Evolutionary conservation across 1,140 invertebrate genomes (phyloP).

Genomic region (Halotydeus destructor): DNA sequence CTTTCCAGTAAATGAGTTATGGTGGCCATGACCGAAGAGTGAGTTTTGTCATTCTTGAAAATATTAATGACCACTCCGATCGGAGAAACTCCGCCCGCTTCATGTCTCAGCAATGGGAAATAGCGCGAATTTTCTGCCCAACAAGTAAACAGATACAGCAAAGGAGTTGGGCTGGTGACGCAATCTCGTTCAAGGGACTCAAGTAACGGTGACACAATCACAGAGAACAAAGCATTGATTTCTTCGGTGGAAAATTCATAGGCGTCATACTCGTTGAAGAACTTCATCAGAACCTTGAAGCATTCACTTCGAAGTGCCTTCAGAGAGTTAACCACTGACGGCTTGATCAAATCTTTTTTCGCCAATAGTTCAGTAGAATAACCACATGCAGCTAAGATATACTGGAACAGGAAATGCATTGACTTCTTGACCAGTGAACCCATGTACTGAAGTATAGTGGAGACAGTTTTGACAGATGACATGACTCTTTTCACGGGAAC

Average conservation of each 20-base stretch:
- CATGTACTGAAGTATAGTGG: conserved; percentile 60
- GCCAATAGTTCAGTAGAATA: conserved; percentile 36
- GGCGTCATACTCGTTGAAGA: conserved; percentile 55
- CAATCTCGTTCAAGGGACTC: conserved; percentile 46
- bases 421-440: conserved; percentile 46
- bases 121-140: conserved; percentile 56
- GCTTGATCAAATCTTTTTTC: conserved; percentile 20
- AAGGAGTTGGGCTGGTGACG: conserved; percentile 53
- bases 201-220: conserved; percentile 51
- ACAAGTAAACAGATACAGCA: conserved; percentile 48
- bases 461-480: conserved; percentile 26
- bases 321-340: conserved; percentile 29
- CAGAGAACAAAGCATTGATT: conserved; percentile 48
- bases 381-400: conserved; percentile 44
- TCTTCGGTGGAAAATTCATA: conserved; percentile 47
- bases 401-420: conserved; percentile 42
- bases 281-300: conserved; percentile 23
- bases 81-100: conserved; percentile 28
- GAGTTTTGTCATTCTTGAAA: conserved; percentile 40
- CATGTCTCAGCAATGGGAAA: conserved; percentile 38
- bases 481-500: background rate
- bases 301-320: conserved; percentile 34
- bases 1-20: conserved; percentile 59
- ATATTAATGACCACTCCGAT: conserved; percentile 44
- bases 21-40: conserved; percentile 37